Evolutionary conservation across 2,888 invertebrate species (phyloP).

Genomic region (Syritta pipiens): DNA sequence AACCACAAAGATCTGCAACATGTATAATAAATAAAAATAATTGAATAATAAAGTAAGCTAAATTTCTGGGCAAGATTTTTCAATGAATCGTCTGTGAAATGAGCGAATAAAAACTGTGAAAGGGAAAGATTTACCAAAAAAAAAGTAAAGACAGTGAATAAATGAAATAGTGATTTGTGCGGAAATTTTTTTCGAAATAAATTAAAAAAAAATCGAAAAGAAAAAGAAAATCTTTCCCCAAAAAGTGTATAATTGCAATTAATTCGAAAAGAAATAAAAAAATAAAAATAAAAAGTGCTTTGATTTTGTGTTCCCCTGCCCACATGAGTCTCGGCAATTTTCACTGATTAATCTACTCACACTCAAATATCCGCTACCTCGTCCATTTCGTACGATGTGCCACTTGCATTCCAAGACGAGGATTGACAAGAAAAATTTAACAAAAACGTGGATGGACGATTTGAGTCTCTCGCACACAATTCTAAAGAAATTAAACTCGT

Average conservation of each 20-base stretch:
- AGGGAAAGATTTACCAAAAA: constrained; percentile 37
- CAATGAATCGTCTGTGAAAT: not conserved
- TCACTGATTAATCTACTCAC: constrained; percentile 27
- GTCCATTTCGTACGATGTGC: constrained; percentile 50
- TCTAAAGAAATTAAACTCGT: constrained; percentile 75
- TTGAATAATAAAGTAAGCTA: not conserved
- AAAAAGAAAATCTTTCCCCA: constrained; percentile 37
- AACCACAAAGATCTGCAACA: too few species aligned
- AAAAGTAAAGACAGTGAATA: constrained; percentile 49
- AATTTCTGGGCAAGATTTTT: constrained; percentile 20
- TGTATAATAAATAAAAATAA: too few species aligned
- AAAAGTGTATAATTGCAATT: constrained; percentile 5
- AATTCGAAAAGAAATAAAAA: constrained; percentile 32
- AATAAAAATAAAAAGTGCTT: constrained; percentile 36
- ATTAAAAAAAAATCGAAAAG: not conserved
- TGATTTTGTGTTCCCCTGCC: constrained; percentile 43
- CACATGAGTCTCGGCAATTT: constrained; percentile 45
- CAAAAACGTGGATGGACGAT: constrained; percentile 64
- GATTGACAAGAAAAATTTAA: constrained; percentile 50
- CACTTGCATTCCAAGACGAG: constrained; percentile 60
- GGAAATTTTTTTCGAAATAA: not conserved
- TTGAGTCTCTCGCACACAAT: constrained; percentile 65
- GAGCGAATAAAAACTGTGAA: constrained; percentile 32
- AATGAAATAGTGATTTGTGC: constrained; percentile 44
- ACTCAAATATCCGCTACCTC: constrained; percentile 33